Evolutionary conservation across 2,797 vertebrate genomes (phyloP).

Genomic region (Micromesistius poutassou): DNA sequence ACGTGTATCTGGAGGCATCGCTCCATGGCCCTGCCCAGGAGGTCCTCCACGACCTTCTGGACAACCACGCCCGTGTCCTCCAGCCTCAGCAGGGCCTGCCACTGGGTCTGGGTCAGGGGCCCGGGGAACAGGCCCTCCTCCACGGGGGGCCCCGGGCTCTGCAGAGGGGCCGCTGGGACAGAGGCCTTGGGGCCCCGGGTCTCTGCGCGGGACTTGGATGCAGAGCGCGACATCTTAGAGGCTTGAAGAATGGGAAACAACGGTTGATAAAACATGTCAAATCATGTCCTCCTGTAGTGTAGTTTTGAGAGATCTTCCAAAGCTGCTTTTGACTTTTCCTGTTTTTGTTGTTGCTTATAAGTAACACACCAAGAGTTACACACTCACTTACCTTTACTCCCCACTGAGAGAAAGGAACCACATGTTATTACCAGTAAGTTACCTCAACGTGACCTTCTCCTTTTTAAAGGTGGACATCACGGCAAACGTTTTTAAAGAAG

Average conservation of each 20-base stretch:
- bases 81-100: constrained; percentile 56
- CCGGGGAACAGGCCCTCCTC: constrained; percentile 56
- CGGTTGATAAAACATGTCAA: too few species aligned
- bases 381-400: neutral
- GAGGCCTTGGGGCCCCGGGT: constrained; percentile 29
- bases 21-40: constrained; percentile 67
- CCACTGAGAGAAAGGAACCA: neutral
- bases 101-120: constrained; percentile 60
- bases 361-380: neutral
- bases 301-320: neutral
- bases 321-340: neutral
- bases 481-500: neutral
- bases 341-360: neutral
- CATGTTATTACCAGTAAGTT: neutral
- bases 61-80: constrained; percentile 73
- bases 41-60: constrained; percentile 67
- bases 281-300: neutral
- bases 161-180: constrained; percentile 10
- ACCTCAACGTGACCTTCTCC: neutral
- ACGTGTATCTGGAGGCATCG: constrained; percentile 56
- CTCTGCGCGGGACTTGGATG: constrained; percentile 55
- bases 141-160: constrained; percentile 14
- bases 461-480: neutral
- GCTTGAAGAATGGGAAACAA: constrained; percentile 8
- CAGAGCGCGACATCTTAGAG: constrained; percentile 46